These are phyloP conservation scores for Nebria salina DNA, from an alignment of 2,888 invertebrate species.

Conservation along the genomic window DNA sequence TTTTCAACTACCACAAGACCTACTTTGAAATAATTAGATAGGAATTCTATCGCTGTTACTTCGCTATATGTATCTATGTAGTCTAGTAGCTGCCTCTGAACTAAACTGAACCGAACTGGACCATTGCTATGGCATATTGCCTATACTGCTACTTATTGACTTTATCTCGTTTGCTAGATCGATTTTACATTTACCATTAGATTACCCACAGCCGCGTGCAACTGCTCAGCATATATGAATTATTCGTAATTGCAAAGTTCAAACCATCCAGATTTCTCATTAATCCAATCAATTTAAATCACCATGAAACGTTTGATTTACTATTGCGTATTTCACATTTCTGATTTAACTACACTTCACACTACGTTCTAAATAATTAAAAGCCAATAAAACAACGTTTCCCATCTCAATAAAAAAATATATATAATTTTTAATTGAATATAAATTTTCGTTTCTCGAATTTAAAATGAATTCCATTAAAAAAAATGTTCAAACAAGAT, in stretches of 20 bases:
- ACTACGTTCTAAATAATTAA: background rate
- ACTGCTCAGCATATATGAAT: background rate
- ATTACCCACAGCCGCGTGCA: background rate
- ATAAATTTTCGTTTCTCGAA: no score
- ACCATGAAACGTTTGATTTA: background rate
- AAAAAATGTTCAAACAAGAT: no score
- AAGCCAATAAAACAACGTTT: no score
- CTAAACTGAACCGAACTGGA: background rate
- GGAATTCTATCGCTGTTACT: slow-evolving; percentile 27
- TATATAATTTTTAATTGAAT: no score
- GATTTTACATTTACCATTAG: background rate
- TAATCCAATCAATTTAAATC: background rate
- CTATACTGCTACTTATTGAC: slow-evolving; percentile 23
- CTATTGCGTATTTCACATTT: background rate
- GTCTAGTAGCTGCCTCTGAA: background rate
- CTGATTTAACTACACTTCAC: background rate
- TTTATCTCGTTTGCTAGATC: slow-evolving; percentile 23
- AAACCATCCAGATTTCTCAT: background rate
- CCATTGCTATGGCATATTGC: background rate
- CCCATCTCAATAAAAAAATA: no score
- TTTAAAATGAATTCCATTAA: no score
- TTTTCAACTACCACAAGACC: slow-evolving; percentile 14
- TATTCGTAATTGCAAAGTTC: background rate
- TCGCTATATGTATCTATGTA: background rate
- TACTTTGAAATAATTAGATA: slow-evolving; percentile 41